phyloP scores from a whole-genome alignment of 2,888 invertebrate species.

The Chloromyia formosa region DNA sequence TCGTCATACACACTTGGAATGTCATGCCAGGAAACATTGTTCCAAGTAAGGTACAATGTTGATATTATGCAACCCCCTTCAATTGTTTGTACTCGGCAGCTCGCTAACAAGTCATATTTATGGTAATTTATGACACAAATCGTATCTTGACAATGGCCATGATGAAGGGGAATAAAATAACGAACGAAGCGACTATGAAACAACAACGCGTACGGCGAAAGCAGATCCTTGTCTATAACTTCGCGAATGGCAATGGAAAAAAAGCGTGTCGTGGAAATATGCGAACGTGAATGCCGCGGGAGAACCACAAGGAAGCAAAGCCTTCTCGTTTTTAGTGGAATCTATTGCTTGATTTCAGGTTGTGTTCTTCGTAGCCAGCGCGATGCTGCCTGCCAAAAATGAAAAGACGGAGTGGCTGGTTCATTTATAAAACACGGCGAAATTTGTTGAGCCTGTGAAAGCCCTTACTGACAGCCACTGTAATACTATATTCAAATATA shows the following conservation, averaged over 20 bases:
- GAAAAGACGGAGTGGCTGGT: background rate
- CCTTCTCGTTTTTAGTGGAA: slow-evolving; percentile 25
- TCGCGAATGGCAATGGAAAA: background rate
- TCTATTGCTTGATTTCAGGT: slow-evolving; percentile 20
- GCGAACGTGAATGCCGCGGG: background rate
- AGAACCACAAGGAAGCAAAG: background rate
- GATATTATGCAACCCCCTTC: slow-evolving; percentile 41
- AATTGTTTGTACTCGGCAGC: slow-evolving; percentile 47
- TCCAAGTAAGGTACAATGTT: slow-evolving; percentile 31
- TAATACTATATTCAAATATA: no score
- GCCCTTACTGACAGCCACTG: background rate
- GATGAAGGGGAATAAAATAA: slow-evolving; percentile 24
- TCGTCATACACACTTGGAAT: background rate
- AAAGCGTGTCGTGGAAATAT: slow-evolving; percentile 2
- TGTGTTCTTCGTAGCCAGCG: background rate
- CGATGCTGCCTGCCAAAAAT: background rate
- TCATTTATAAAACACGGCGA: slow-evolving; percentile 18
- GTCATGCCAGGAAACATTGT: background rate
- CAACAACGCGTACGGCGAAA: slow-evolving; percentile 19
- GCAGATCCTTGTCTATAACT: slow-evolving; percentile 24
- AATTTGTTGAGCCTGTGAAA: slow-evolving; percentile 1
- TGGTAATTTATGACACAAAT: slow-evolving; percentile 48
- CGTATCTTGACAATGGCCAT: slow-evolving; percentile 35
- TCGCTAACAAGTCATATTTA: slow-evolving; percentile 49
- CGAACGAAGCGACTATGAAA: slow-evolving; percentile 2